A percentile compares a stretch with the other conserved stretches of the same genome.
phyloP scores from a whole-genome alignment of 1,140 invertebrate genomes.

The Parasteatoda tepidariorum region DNA sequence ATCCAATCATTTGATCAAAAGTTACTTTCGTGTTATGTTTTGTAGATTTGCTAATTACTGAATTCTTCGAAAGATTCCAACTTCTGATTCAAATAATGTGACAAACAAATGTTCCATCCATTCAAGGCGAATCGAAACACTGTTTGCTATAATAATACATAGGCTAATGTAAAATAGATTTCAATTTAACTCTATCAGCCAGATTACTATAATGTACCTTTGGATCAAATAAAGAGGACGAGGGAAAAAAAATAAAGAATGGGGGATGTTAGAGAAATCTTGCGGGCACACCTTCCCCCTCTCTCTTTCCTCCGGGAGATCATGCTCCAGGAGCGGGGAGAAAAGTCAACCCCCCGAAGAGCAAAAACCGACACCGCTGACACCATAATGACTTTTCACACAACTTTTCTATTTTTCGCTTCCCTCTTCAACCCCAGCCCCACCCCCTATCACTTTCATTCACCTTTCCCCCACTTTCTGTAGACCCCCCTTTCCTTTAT shows the following conservation, averaged over 20 bases:
- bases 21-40: too few relatives aligned
- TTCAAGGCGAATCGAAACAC: too few relatives aligned
- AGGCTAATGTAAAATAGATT: too few relatives aligned
- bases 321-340: neutral
- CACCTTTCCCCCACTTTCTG: neutral
- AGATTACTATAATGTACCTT: too few relatives aligned
- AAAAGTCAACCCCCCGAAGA: slow-evolving; percentile 30
- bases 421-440: neutral
- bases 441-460: slow-evolving; percentile 14
- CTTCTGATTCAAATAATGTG: too few relatives aligned
- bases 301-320: neutral
- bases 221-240: too few relatives aligned
- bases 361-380: slow-evolving; percentile 52
- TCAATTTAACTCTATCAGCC: too few relatives aligned
- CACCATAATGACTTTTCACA: slow-evolving; percentile 56
- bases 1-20: too few relatives aligned
- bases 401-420: slow-evolving; percentile 39
- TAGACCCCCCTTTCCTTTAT: neutral
- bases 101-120: too few relatives aligned
- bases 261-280: neutral
- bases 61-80: too few relatives aligned
- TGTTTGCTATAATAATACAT: too few relatives aligned
- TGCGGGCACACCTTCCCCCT: neutral
- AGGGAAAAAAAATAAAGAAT: neutral
- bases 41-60: too few relatives aligned